A percentile compares a stretch with the other conserved stretches of the same genome.
Conservation (phyloP, 2,888 invertebrate species). For the Drosophila kambysellisi region DNA sequence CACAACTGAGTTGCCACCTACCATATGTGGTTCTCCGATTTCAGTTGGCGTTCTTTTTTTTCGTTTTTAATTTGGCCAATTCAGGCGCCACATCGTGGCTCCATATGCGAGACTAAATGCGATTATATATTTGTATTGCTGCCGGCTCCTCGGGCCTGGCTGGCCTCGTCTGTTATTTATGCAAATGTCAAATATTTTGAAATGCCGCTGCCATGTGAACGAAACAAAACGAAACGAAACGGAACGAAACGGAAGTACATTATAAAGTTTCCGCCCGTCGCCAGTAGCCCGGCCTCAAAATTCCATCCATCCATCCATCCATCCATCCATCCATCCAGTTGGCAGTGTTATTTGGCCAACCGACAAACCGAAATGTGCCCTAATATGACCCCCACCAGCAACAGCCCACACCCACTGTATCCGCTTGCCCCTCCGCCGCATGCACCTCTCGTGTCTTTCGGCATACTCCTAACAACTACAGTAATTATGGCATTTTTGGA, state of each 20-base stretch:
- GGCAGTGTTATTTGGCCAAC: slow-evolving; percentile 68
- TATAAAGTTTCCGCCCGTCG: slow-evolving; percentile 63
- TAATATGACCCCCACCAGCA: slow-evolving; percentile 54
- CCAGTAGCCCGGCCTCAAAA: slow-evolving; percentile 7
- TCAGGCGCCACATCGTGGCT: slow-evolving; percentile 16
- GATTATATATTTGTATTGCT: slow-evolving; percentile 47
- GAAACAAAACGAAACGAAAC: slow-evolving; percentile 29
- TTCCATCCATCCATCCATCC: background rate
- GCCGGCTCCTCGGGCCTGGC: background rate
- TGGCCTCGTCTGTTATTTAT: slow-evolving; percentile 68
- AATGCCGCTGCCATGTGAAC: slow-evolving; percentile 75
- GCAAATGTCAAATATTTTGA: slow-evolving; percentile 81
- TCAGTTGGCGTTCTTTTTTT: slow-evolving; percentile 39
- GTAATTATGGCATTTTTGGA: slow-evolving; percentile 76
- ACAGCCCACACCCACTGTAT: slow-evolving; percentile 12
- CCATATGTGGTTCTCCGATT: slow-evolving; percentile 12
- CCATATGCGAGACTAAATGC: slow-evolving; percentile 21
- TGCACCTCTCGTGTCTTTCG: background rate
- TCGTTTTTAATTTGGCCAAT: slow-evolving; percentile 70
- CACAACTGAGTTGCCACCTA: slow-evolving; percentile 30
- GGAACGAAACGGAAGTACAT: slow-evolving; percentile 72
- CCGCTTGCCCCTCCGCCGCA: no score
- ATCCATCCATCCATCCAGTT: background rate
- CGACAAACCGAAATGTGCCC: slow-evolving; percentile 70
- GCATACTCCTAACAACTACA: slow-evolving; percentile 53